Evolutionary conservation across 2,888 invertebrate genomes (phyloP), one percentile per base, ranked within the genome.

Genomic region (Agonum fuliginosum): DNA sequence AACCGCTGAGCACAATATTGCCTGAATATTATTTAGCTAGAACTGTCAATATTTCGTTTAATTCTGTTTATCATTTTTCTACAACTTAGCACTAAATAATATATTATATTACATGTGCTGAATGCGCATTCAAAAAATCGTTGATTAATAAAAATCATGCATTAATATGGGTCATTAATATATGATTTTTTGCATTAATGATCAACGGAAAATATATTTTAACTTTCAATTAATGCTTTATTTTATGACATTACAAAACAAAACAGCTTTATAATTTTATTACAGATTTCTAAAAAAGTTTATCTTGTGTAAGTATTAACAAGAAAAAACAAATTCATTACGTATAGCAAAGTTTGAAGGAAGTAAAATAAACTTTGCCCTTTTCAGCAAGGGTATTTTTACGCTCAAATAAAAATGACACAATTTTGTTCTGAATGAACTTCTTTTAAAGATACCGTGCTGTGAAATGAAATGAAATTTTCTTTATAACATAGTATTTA

Each of bases 251-350:
- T 41, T 41, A 3, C 41, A 41, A 41, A 22, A 24, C 51, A 51
- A 10, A 24, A 3, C 8, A 22, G 22, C n/a, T n/a, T n/a, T 22
- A 22, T 51, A 51, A 51, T 51, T 51, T 51, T 22, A 20, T 51
- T 51, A 51, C 8, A 10, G 24, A 51, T 24, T 51, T 51, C 51
- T n/a, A n/a, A n/a, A 24, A 51, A 22, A 22, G 22, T 51, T 22
- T 22, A 51, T 51, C 51, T 51, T 51, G 0, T 22, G 51, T 20
- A 22, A 22, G n/a, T 22, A 19, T 51, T n/a, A 51, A n/a, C 51
- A 51, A 51, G n/a, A 51, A 24, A 51, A 51, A 51, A 51, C 24
- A 51, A 51, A 51, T 51, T 51, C 51, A 51, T 51, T 24, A n/a
- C n/a, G n/a, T n/a, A 51, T 22, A 19, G 19, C 22, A 8, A 51